Conservation (phyloP, 2,797 vertebrate genomes). For the Falco novaeseelandiae region DNA sequence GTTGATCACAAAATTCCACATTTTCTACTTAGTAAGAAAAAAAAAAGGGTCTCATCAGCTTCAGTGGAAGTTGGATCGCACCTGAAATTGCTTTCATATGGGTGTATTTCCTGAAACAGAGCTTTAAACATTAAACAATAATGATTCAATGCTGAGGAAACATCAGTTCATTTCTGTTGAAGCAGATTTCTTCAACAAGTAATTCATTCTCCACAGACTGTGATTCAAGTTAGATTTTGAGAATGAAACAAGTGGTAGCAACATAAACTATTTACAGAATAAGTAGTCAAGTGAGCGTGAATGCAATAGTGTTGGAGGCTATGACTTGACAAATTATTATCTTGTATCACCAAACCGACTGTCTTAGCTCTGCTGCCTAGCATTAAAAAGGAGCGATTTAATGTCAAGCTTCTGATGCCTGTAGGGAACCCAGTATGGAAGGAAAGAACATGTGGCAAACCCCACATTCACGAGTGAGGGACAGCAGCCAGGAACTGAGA, state of each 20-base stretch:
- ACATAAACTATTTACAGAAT: not conserved
- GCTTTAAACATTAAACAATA: not conserved
- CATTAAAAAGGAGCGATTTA: not conserved
- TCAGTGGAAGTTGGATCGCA: not conserved
- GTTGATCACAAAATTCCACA: not conserved
- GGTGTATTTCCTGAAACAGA: not conserved
- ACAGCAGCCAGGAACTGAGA: not conserved
- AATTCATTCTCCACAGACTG: not conserved
- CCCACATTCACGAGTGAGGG: not conserved
- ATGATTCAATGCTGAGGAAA: not conserved
- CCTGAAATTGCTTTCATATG: not conserved
- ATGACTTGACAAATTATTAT: not conserved
- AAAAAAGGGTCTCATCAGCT: not conserved
- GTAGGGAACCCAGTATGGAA: not conserved
- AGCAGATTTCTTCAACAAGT: not conserved
- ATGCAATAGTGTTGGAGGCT: not conserved
- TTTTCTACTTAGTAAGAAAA: not conserved
- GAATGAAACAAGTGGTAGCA: not conserved
- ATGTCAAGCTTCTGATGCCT: not conserved
- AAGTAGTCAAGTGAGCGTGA: not conserved
- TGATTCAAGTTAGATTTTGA: not conserved
- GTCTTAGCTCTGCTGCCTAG: not conserved
- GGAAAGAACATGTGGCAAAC: not conserved
- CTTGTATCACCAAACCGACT: not conserved
- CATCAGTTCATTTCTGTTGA: not conserved